Evolutionary conservation across 2,797 vertebrate species (phyloP), one percentile per base, ranked within the genome.

Genomic region (Coluber constrictor): DNA sequence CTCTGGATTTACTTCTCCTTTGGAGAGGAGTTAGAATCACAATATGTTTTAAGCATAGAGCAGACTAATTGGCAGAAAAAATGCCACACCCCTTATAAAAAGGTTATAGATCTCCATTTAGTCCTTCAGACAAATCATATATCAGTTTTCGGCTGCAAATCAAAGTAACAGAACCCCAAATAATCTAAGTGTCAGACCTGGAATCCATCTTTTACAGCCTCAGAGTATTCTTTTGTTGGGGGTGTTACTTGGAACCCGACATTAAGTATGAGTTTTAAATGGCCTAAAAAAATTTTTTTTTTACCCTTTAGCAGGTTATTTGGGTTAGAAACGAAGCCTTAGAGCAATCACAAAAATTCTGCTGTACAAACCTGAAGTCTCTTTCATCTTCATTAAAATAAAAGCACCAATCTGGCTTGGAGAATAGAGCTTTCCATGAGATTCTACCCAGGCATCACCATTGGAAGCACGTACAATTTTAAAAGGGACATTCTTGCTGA

Each of bases 331-430:
- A 61, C 4, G 25, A 61, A 61, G 60, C 60, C 25, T 61, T 10
- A 79, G 70, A 47, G 23, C 27, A n/a, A 15, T 27, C 43, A 57
- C n/a, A 86, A 60, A 57, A 9, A 47, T 70, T 51, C 32, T 79
- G 32, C 88, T 18, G 15, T 43, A 97, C 97, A 91, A 90, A 99
- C 99, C 99, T 98, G 99, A 98, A 2, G 99, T 99, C 94, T 99
- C 99, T 97, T 99, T 99, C 99, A 99, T 99, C 97, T 99, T 99
- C 96, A 99, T 99, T 27, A 99, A 97, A 5, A 99, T 98, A n/a
- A 99, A 99, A 94, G 99, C 99, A 93, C 99, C 99, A 0, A 98
- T 98, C 96, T 99, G 99, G 97, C 99, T 99, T 56, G 99, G 99
- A 3, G 99, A 99, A 94, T 99, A 99, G 60, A 99, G 97, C 87